A percentile compares a stretch with the other conserved stretches of the same genome.
Evolutionary conservation across 2,113 vertebrate species (phyloP).

Genomic region (Nymphicus hollandicus): DNA sequence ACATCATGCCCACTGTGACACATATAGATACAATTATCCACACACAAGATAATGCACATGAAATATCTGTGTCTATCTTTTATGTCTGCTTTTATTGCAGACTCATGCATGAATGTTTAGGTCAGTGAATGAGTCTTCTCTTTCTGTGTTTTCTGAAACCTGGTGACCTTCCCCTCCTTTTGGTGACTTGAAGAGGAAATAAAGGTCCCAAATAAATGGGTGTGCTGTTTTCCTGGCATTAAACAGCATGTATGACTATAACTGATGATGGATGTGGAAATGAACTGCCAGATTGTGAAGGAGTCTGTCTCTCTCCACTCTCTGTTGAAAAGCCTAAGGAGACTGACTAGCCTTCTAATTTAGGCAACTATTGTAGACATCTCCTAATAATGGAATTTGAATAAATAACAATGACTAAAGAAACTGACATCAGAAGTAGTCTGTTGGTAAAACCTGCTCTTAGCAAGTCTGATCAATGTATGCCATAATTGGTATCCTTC

Average conservation of each 20-base stretch:
- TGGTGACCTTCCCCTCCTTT: background rate
- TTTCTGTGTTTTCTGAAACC: background rate
- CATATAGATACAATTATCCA: background rate
- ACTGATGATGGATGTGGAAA: background rate
- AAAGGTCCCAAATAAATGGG: background rate
- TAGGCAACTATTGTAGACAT: background rate
- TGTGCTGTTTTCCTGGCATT: background rate
- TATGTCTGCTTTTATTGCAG: background rate
- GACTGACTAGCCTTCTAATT: background rate
- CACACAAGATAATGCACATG: background rate
- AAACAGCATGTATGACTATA: background rate
- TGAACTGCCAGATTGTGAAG: background rate
- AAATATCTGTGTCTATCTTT: background rate
- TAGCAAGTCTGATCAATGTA: background rate
- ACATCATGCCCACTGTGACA: no score
- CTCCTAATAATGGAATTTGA: background rate
- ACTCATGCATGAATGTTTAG: background rate
- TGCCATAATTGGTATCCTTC: background rate
- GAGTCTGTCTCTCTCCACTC: background rate
- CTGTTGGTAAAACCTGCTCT: background rate
- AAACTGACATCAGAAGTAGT: background rate
- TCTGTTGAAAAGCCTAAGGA: background rate
- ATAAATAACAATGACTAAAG: background rate
- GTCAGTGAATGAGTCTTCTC: background rate
- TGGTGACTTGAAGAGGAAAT: background rate